Percentiles rank a stretch among this genome's conserved stretches.
These are phyloP conservation scores for Antigone vipio DNA, from an alignment of 2,113 vertebrate genomes.

Conservation along the genomic window DNA sequence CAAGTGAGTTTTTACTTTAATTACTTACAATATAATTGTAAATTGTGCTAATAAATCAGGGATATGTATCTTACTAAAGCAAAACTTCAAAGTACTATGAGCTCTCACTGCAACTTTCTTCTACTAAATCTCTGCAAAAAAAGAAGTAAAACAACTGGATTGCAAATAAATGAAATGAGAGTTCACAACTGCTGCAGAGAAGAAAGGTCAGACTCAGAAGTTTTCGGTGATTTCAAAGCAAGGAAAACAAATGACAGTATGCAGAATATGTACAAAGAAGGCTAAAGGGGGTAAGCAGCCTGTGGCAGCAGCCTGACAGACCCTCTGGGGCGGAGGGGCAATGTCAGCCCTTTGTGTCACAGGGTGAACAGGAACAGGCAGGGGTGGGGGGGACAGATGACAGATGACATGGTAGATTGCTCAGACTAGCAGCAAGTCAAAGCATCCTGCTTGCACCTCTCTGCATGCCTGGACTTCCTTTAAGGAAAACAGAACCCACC, in stretches of 20 bases:
- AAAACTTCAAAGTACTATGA: constrained; percentile 10
- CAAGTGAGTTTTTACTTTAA: constrained; percentile 41
- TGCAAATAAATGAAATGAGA: background rate
- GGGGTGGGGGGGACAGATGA: accelerated
- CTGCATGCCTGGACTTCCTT: background rate
- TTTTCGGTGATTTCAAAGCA: background rate
- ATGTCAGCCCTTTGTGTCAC: background rate
- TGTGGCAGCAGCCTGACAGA: background rate
- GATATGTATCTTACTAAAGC: background rate
- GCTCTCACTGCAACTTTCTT: background rate
- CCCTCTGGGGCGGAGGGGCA: accelerated
- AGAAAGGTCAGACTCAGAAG: background rate
- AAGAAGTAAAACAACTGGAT: background rate
- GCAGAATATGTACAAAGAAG: background rate
- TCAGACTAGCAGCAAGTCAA: background rate
- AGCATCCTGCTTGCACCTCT: background rate
- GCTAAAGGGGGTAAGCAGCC: background rate
- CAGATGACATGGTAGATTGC: background rate
- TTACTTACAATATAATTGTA: constrained; percentile 26
- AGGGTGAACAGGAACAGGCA: accelerated
- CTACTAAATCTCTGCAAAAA: background rate
- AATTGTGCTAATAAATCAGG: constrained; percentile 30
- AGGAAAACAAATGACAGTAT: background rate
- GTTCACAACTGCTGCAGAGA: background rate
- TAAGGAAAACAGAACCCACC: background rate